Evolutionary conservation across 2,888 invertebrate species (phyloP).

Genomic region (Eupithecia insigniata): DNA sequence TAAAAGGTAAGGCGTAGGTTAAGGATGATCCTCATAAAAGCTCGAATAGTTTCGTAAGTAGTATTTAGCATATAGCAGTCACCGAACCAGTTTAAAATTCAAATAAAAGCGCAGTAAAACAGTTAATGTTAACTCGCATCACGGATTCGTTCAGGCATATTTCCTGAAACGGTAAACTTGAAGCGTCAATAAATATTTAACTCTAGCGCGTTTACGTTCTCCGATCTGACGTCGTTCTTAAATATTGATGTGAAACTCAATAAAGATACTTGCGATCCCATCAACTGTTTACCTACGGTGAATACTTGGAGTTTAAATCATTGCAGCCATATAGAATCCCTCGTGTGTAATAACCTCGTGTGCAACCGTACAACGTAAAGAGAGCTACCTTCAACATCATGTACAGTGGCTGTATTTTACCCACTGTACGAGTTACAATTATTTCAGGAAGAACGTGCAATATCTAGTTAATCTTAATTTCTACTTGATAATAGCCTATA

Average conservation of each 20-base stretch:
- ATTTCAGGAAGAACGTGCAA: no score
- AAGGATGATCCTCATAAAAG: background rate
- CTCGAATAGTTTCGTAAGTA: background rate
- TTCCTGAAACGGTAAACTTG: background rate
- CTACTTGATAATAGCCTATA: no score
- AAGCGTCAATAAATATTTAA: slow-evolving; percentile 32
- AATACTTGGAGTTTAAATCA: background rate
- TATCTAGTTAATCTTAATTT: no score
- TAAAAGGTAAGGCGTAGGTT: background rate
- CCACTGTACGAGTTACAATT: no score
- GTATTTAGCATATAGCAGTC: background rate
- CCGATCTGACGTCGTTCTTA: background rate
- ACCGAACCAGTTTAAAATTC: background rate
- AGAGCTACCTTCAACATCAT: background rate
- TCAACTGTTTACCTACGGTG: background rate
- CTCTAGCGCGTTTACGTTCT: slow-evolving; percentile 7
- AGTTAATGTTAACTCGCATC: background rate
- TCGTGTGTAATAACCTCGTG: no score
- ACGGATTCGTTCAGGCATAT: background rate
- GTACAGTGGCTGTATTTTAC: background rate
- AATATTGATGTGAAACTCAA: slow-evolving; percentile 4
- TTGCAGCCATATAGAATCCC: background rate
- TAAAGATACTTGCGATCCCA: background rate
- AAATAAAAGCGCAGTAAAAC: background rate
- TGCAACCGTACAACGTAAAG: background rate